A percentile compares a stretch with the other conserved stretches of the same genome.
These are phyloP conservation scores for Spodoptera picta DNA, from an alignment of 2,888 invertebrate species.

Conservation along the genomic window DNA sequence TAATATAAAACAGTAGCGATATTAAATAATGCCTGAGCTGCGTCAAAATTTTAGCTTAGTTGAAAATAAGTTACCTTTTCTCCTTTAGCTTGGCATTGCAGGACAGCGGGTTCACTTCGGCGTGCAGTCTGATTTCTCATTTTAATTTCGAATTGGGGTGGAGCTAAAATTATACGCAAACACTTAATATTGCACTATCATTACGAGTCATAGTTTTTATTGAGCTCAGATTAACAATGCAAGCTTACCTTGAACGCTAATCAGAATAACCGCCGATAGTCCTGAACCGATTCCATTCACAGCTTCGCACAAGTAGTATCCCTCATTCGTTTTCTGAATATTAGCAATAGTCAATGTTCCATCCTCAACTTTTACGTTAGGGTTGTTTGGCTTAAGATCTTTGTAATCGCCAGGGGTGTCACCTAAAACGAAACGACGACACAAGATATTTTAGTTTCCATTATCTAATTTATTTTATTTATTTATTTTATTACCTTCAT, in stretches of 20 bases:
- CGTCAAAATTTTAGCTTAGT: too few relatives aligned
- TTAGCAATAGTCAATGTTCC: conserved; percentile 96
- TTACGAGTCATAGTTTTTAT: background rate
- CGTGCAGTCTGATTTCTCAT: conserved; percentile 96
- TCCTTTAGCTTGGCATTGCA: conserved; percentile 97
- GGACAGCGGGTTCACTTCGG: conserved; percentile 95
- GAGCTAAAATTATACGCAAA: conserved; percentile 90
- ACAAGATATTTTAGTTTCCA: background rate
- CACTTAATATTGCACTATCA: background rate
- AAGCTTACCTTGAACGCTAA: conserved; percentile 95
- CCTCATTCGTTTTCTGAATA: conserved; percentile 97
- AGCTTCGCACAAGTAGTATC: conserved; percentile 98
- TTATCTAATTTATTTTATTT: background rate
- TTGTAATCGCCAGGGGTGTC: conserved; percentile 97
- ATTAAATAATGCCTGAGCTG: background rate
- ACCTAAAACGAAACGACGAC: conserved; percentile 86
- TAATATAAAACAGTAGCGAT: conserved; percentile 20
- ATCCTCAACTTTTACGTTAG: conserved; percentile 97
- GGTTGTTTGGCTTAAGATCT: conserved; percentile 96
- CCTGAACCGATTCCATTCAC: conserved; percentile 98
- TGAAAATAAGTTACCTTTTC: conserved; percentile 89
- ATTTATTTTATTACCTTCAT: conserved; percentile 90
- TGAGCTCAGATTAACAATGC: conserved; percentile 8
- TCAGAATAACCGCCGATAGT: conserved; percentile 96
- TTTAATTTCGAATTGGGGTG: conserved; percentile 97